A percentile compares a stretch with the other conserved stretches of the same genome.
Conservation (phyloP, 23 tunicate genomes). For the Halocynthia roretzi region DNA sequence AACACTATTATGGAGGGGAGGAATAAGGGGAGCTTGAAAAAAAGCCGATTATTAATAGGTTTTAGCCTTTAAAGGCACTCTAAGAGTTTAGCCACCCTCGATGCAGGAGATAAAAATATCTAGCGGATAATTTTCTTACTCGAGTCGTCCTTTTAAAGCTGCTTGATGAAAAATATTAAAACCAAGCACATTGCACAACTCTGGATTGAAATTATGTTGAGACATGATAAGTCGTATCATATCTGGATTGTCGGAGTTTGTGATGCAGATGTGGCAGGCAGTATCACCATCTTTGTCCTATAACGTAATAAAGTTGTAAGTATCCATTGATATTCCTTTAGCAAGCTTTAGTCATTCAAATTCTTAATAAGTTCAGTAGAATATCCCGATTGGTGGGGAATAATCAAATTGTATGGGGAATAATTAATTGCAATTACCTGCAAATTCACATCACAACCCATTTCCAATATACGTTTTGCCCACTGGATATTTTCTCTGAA, state of each 20-base stretch:
- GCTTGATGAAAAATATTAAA: slow-evolving; percentile 12
- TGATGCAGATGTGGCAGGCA: slow-evolving; percentile 17
- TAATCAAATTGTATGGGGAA: too few species aligned
- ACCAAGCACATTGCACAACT: not conserved
- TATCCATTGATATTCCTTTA: too few species aligned
- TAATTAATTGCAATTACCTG: not conserved
- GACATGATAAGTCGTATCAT: slow-evolving; percentile 7
- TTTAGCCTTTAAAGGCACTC: too few species aligned
- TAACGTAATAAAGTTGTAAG: not conserved
- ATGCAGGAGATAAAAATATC: too few species aligned
- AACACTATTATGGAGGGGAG: too few species aligned
- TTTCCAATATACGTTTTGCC: slow-evolving; percentile 1
- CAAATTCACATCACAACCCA: slow-evolving; percentile 10
- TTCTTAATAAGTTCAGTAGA: too few species aligned
- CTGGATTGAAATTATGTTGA: slow-evolving; percentile 1
- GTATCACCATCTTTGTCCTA: slow-evolving; percentile 17
- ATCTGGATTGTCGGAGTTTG: slow-evolving; percentile 4
- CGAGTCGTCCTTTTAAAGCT: not conserved
- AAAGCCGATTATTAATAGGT: too few species aligned
- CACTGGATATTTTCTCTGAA: not conserved
- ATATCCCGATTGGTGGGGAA: too few species aligned
- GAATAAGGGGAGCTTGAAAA: too few species aligned
- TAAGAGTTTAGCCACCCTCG: too few species aligned
- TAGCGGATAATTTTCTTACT: not conserved
- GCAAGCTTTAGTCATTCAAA: too few species aligned